These are phyloP conservation scores for Eulacestoma nigropectus DNA, from an alignment of 2,113 vertebrate genomes.

Conservation along the genomic window DNA sequence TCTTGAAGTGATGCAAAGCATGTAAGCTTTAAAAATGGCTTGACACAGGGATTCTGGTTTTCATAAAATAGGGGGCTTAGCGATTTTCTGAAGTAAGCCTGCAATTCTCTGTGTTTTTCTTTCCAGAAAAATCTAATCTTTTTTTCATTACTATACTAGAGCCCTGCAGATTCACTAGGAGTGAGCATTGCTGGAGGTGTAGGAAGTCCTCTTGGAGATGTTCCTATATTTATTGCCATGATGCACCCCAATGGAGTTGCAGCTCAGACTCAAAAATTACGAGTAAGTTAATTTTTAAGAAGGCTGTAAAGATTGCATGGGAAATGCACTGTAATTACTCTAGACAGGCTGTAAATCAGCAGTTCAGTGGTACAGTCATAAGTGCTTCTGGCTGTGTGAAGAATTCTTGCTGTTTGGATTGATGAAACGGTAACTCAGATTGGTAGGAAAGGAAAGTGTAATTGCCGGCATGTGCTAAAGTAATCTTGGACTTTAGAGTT, in stretches of 20 bases:
- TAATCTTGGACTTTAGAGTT: not conserved
- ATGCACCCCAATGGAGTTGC: conserved; percentile 94
- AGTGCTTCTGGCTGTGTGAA: not conserved
- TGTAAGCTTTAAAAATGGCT: not conserved
- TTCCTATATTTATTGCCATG: conserved; percentile 98
- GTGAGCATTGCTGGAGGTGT: conserved; percentile 96
- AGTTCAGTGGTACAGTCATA: not conserved
- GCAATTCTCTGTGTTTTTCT: not conserved
- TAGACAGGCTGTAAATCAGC: not conserved
- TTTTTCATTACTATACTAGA: conserved; percentile 64
- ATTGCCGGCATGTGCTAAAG: not conserved
- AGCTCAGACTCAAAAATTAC: conserved; percentile 91
- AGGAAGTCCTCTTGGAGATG: conserved; percentile 93
- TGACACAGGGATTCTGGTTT: not conserved
- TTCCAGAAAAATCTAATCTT: not conserved
- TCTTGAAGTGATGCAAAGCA: not conserved
- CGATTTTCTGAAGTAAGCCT: not conserved
- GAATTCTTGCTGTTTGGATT: not conserved
- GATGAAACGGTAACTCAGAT: not conserved
- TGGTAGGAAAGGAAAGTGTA: not conserved
- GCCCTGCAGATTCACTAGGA: conserved; percentile 84
- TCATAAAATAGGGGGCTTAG: not conserved
- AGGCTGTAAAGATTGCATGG: not conserved
- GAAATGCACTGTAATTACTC: not conserved
- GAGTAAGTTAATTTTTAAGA: conserved; percentile 72